A percentile compares a stretch with the other conserved stretches of the same genome.
phyloP scores from a whole-genome alignment of 2,797 vertebrate species.

The Chromobotia macracanthus region DNA sequence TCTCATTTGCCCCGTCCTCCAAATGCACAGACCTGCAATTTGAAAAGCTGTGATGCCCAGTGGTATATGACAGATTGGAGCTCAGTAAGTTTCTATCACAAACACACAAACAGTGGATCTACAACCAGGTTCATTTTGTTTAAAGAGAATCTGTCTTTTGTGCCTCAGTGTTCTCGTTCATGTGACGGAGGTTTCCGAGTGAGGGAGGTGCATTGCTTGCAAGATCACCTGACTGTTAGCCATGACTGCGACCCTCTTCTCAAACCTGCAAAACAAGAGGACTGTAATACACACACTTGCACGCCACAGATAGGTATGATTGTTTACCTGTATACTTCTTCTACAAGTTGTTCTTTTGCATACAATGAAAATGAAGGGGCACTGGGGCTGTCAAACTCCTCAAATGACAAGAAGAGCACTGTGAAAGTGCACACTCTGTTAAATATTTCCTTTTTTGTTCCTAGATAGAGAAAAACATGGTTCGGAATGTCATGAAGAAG shows the following conservation, averaged over 20 bases:
- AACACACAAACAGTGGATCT: neutral
- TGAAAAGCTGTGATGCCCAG: slow-evolving; percentile 73
- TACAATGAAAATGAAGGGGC: no score
- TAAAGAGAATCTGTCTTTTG: neutral
- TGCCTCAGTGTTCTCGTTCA: slow-evolving; percentile 75
- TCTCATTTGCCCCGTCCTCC: slow-evolving; percentile 66
- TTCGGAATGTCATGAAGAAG: neutral
- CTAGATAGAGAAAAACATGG: neutral
- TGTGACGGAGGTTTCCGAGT: slow-evolving; percentile 75
- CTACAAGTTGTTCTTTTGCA: no score
- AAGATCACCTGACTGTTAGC: slow-evolving; percentile 66
- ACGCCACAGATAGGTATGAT: slow-evolving; percentile 68
- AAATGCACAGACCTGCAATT: slow-evolving; percentile 68
- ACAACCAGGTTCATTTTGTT: neutral
- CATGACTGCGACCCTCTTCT: slow-evolving; percentile 67
- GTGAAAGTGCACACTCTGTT: neutral
- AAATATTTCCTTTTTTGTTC: neutral
- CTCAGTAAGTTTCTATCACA: slow-evolving; percentile 64
- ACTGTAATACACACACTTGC: slow-evolving; percentile 75
- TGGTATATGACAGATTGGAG: slow-evolving; percentile 82
- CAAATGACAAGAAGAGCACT: neutral
- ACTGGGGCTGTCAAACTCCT: neutral
- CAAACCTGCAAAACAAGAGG: slow-evolving; percentile 67
- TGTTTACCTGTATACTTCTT: neutral
- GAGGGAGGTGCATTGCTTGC: slow-evolving; percentile 75